Evolutionary conservation across 1,140 invertebrate species (phyloP), one percentile per base, ranked within the genome.

Genomic region (Drosophila lowei): DNA sequence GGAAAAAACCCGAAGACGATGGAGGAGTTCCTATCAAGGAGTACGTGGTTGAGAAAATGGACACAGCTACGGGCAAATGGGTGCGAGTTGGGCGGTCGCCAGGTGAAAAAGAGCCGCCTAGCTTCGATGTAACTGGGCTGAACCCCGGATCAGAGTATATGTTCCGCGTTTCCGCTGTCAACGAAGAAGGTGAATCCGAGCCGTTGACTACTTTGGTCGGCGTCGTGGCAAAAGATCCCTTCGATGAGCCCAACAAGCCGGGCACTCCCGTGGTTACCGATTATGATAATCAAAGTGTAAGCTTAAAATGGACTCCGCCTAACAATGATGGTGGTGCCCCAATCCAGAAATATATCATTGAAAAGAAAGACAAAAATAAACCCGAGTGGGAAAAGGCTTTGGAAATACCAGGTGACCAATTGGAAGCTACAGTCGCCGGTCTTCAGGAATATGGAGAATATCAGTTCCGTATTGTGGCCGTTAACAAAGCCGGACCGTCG

Each of bases 311-410:
- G 98, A 94, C 95, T 1, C 93, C 97, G 13, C 98, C 99, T n/a
- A 93, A 94, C 50, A 95, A 92, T 63, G 98, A 99, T 92, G 98
- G 98, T 62, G 99, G 99, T 21, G 95, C 98, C 23, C 96, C 97
- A 6, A 97, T 99, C 83, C 96, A 97, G 79, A 98, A 98, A 92
- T 99, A 99, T 91, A 96, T 99, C 50, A 97, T 99, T 80, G 98
- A 99, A 93, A 99, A 99, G 94, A 97, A 98, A 91, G 96, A 97
- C 86, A 95, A 99, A 92, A 96, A 97, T 77, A 93, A 96, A 23
- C 92, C 94, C 8, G 97, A 98, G 66, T 99, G 97, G 97, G 96
- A 98, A 92, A 97, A 97, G 90, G 97, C 96, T 42, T 94, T 97
- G 79, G 95, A 97, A 93, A 96, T 98, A 0, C 94, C 96, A 63